Conservation (phyloP, 2,888 invertebrate genomes). For the Acanthosepion pharaonis region DNA sequence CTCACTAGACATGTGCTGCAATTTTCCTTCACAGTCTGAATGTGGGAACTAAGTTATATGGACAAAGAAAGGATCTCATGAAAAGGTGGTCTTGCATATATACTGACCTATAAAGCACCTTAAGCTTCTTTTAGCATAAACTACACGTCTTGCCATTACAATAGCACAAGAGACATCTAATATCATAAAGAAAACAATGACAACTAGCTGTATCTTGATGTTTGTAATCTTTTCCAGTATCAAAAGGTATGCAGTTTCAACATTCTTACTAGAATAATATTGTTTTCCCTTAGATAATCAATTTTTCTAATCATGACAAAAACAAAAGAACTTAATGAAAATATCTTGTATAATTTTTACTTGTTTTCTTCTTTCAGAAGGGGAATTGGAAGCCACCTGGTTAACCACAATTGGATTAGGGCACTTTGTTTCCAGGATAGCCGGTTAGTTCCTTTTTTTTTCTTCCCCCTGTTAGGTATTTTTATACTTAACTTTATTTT, state of each 20-base stretch:
- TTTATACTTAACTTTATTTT: neutral
- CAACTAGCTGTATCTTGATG: neutral
- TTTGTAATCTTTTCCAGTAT: neutral
- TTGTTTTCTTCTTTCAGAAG: conserved; percentile 38
- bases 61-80: neutral
- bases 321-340: neutral
- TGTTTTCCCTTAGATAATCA: neutral
- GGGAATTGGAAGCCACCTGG: conserved; percentile 41
- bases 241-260: neutral
- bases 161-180: neutral
- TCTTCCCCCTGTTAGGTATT: neutral
- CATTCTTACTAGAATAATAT: neutral
- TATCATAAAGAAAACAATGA: neutral
- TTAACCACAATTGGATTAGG: neutral
- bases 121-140: neutral
- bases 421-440: neutral
- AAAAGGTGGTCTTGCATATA: neutral
- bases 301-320: too few relatives aligned
- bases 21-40: neutral
- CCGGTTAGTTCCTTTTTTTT: conserved; percentile 36
- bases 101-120: neutral
- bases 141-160: neutral
- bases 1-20: neutral
- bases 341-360: neutral
- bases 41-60: neutral